phyloP scores from a whole-genome alignment of 2,797 vertebrate genomes.

The Crax fasciolata region DNA sequence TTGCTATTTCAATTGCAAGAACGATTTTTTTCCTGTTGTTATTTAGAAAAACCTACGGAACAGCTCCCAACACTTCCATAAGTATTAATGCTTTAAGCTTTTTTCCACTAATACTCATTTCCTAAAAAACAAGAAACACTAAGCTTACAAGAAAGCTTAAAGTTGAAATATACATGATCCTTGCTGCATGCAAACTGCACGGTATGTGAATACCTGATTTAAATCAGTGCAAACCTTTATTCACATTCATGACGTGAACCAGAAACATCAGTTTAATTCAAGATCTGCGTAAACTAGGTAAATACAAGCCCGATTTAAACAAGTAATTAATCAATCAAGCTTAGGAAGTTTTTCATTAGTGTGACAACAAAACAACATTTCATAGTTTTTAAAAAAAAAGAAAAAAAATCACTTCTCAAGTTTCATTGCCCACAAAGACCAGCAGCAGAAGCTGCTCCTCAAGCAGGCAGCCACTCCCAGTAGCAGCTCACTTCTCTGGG shows the following conservation, averaged over 20 bases:
- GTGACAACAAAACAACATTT: background rate
- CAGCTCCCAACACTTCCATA: background rate
- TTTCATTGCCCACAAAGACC: background rate
- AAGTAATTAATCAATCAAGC: background rate
- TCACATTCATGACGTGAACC: background rate
- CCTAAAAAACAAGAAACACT: background rate
- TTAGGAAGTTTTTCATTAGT: background rate
- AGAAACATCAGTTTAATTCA: background rate
- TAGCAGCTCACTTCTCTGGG: background rate
- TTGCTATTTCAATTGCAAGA: background rate
- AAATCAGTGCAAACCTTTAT: background rate
- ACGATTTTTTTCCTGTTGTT: background rate
- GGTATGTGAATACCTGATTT: background rate
- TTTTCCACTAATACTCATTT: background rate
- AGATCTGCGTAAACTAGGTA: background rate
- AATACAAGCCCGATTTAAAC: background rate
- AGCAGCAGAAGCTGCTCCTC: background rate
- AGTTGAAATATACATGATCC: background rate
- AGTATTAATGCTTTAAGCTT: background rate
- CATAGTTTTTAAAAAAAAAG: background rate
- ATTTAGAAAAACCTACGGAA: background rate
- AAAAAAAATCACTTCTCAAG: background rate
- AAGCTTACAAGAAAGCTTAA: background rate
- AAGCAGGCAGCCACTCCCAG: background rate
- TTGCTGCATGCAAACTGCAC: background rate